These are phyloP conservation scores for Nemoura dubitans DNA, from an alignment of 2,888 invertebrate species.

Conservation along the genomic window DNA sequence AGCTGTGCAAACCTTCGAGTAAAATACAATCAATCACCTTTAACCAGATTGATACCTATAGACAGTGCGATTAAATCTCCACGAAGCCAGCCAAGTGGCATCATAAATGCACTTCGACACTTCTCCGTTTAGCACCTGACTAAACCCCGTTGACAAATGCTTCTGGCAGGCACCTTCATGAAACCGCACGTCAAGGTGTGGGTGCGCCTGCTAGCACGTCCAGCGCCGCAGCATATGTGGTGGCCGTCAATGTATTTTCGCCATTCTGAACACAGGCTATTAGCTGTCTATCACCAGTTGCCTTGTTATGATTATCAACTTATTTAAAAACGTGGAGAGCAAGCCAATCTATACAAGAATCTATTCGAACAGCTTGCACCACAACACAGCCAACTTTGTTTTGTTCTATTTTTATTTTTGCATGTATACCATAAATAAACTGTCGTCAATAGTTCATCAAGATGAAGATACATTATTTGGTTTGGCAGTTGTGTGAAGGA, in stretches of 20 bases:
- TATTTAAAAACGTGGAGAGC: background rate
- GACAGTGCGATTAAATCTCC: background rate
- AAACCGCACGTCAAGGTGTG: background rate
- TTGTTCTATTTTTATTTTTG: slow-evolving; percentile 3
- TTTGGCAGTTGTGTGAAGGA: too few species aligned
- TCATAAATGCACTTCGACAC: background rate
- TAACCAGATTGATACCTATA: background rate
- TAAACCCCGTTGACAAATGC: background rate
- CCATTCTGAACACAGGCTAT: background rate
- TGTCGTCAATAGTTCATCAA: background rate
- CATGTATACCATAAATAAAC: background rate
- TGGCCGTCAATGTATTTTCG: background rate
- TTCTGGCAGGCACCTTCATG: background rate
- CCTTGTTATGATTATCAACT: background rate
- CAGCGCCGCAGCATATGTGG: background rate
- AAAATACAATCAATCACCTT: background rate
- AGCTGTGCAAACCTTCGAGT: background rate
- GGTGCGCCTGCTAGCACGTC: background rate
- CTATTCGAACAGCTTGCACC: background rate
- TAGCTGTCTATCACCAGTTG: background rate
- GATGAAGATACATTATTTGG: too few species aligned
- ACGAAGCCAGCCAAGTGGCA: background rate
- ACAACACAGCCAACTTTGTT: slow-evolving; percentile 7
- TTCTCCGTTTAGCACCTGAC: background rate
- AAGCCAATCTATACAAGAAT: background rate